Evolutionary conservation across 2,113 vertebrate genomes (phyloP).

Genomic region (Hyaena hyaena): DNA sequence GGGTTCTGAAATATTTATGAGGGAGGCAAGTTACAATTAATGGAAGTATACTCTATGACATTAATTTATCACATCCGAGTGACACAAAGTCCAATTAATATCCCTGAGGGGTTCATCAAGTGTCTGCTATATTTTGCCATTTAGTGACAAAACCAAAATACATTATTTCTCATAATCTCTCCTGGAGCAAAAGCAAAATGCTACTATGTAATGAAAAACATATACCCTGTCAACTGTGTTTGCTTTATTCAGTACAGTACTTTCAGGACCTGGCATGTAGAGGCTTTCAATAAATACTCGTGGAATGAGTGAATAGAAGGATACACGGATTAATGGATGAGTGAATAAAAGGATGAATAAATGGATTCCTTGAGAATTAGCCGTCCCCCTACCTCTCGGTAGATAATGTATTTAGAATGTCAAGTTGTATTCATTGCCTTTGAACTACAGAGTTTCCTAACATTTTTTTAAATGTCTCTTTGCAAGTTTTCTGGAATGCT

Average conservation of each 20-base stretch:
- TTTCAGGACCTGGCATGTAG: background rate
- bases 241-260: background rate
- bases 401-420: background rate
- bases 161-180: constrained; percentile 33
- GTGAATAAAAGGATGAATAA: background rate
- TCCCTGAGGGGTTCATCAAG: constrained; percentile 8
- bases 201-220: background rate
- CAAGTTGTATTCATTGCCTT: background rate
- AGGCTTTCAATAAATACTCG: background rate
- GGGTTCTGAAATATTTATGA: constrained; percentile 71
- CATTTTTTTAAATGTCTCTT: background rate
- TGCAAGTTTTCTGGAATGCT: constrained; percentile 1
- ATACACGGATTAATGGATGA: background rate
- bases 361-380: background rate
- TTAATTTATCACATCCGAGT: constrained; percentile 46
- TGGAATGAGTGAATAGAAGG: background rate
- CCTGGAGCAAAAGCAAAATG: background rate
- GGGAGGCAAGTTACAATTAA: constrained; percentile 48
- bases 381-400: background rate
- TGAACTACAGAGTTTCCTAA: background rate
- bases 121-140: background rate
- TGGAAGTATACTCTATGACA: constrained; percentile 7
- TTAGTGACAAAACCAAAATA: constrained; percentile 32
- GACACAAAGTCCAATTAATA: constrained; percentile 38
- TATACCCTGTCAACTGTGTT: background rate